Base-by-base conservation (phyloP, 2,113 vertebrate genomes). In the Odocoileus virginianus region DNA sequence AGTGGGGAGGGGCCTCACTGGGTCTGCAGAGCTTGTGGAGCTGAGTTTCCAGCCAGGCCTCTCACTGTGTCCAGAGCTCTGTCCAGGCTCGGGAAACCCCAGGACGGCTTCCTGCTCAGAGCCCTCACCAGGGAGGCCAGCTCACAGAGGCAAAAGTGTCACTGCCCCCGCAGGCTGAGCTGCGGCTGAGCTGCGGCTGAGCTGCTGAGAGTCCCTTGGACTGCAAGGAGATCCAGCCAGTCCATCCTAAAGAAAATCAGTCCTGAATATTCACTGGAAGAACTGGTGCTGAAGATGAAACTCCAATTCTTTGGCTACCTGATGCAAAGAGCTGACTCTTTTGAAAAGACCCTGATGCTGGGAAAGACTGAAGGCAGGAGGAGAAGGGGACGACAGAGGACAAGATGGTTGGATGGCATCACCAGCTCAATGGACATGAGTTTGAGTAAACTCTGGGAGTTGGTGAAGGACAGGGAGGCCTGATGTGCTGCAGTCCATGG, bases 1-100 rank as follows among this genome's bases (percentile, higher is more conserved):
- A 23, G 30, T 11, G 21, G 3, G 40, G 30, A 17, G 25, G 27
- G 52, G 14, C 12, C 21, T 40, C 0, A 0, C 7, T 2, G 13
- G 10, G 21, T 25, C 12, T 43, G 6, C 0, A 1, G 52, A 36
- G 16, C 45, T 28, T 13, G 25, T 25, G 28, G 30, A 28, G 16
- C 11, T 3, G 3, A 30, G 47, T 81, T 71, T 64, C 27, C 36
- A 40, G 78, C n/a, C 10, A 2, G 17, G 17, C 64, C 14, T 55
- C 55, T n/a, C 6, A 23, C 36, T 71, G 47, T 14, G 6, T 28
- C 71, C 27, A 47, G 83, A 5, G 43, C 25, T 45, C 60, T 45
- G 19, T 3, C 78, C 7, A 67, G 36, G 14, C 52, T 78, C 1
- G 0, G 54, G 54, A 71, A 30, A 30, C 3, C 19, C 6, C 19